phyloP scores from a whole-genome alignment of 2,888 invertebrate genomes.

The Chrysomela aeneicollis region DNA sequence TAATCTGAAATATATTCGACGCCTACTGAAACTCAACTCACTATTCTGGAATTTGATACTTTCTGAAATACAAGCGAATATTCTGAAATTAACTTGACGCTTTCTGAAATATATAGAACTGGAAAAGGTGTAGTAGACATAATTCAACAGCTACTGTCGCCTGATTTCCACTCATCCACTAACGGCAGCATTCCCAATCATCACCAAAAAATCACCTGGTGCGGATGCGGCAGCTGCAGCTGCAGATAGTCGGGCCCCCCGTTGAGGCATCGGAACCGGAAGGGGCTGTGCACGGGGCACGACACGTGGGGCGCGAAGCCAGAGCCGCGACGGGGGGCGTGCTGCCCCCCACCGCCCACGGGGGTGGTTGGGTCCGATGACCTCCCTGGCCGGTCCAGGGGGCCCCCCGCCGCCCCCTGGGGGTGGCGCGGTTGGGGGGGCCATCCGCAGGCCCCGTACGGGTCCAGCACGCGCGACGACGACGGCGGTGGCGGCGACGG shows the following conservation, averaged over 20 bases:
- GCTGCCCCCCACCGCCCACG: slow-evolving; percentile 59
- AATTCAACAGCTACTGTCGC: too few relatives aligned
- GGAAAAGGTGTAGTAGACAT: too few relatives aligned
- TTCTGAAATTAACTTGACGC: too few relatives aligned
- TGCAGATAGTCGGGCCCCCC: slow-evolving; percentile 63
- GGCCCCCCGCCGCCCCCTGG: slow-evolving; percentile 52
- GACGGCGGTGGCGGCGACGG: slow-evolving; percentile 38
- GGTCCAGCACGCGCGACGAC: slow-evolving; percentile 60
- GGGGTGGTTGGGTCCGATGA: slow-evolving; percentile 65
- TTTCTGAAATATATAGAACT: too few relatives aligned
- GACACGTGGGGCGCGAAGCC: slow-evolving; percentile 50
- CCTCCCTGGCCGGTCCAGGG: slow-evolving; percentile 56
- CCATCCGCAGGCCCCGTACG: slow-evolving; percentile 63
- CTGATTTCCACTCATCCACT: too few relatives aligned
- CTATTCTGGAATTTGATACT: too few relatives aligned
- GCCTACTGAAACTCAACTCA: too few relatives aligned
- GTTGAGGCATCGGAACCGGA: slow-evolving; percentile 69
- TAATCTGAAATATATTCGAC: too few relatives aligned
- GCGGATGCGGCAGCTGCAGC: slow-evolving; percentile 46
- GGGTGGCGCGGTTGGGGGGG: slow-evolving; percentile 54
- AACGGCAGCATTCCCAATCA: too few relatives aligned
- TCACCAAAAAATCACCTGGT: slow-evolving; percentile 53
- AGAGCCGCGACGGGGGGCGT: slow-evolving; percentile 55
- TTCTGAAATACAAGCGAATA: too few relatives aligned
- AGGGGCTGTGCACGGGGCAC: slow-evolving; percentile 80